A percentile compares a stretch with the other conserved stretches of the same genome.
phyloP scores from a whole-genome alignment of 1,140 invertebrate species.

The Cheumatopsyche charites region DNA sequence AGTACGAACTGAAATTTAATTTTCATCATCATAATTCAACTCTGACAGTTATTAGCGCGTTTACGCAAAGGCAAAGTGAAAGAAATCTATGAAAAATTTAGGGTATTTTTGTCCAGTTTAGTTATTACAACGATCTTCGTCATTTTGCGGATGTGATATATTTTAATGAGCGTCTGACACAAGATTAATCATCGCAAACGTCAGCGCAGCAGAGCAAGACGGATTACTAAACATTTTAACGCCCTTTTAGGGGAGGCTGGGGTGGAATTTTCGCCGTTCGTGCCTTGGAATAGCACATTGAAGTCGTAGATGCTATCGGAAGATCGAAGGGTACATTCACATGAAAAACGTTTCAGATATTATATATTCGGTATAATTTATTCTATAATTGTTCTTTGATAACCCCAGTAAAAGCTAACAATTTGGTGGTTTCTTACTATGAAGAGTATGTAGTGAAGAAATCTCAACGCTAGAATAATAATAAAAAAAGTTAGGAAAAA shows the following conservation, averaged over 20 bases:
- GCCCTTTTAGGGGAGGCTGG: background rate
- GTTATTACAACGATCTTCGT: conserved; percentile 13
- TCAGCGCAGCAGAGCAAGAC: conserved; percentile 28
- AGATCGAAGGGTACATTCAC: no score
- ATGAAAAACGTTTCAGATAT: no score
- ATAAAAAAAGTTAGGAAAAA: no score
- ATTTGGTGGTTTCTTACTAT: no score
- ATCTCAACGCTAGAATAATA: no score
- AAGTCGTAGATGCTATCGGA: background rate
- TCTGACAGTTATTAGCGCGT: background rate
- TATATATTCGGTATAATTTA: no score
- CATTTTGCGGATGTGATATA: conserved; percentile 6
- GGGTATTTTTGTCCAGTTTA: conserved; percentile 3
- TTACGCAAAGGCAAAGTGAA: background rate
- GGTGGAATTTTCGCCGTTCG: conserved; percentile 5
- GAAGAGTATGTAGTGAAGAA: no score
- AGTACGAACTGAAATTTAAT: no score
- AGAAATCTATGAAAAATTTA: background rate
- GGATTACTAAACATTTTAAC: conserved; percentile 19
- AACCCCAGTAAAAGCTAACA: no score
- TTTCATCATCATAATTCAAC: no score
- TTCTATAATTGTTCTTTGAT: no score
- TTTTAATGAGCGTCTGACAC: conserved; percentile 27
- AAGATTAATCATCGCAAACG: conserved; percentile 35
- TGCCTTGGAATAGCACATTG: background rate